Conservation (phyloP, 1,140 invertebrate species). For the Eupeodes corollae region DNA sequence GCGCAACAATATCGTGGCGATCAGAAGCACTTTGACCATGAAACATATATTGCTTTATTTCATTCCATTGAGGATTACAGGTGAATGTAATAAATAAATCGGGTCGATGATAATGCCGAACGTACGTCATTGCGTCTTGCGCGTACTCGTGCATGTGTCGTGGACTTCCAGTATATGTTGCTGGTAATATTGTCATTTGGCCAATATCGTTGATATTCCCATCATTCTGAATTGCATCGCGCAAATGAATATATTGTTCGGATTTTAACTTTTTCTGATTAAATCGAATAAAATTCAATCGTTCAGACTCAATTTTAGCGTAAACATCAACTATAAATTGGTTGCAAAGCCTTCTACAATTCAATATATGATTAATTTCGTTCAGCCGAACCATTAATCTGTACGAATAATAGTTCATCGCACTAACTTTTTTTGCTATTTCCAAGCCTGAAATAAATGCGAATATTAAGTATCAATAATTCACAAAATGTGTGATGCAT, state of each 20-base stretch:
- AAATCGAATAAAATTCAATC: no score
- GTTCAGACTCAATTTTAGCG: no score
- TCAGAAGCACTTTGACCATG: conserved; percentile 20
- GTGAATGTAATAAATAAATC: conserved; percentile 38
- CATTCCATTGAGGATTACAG: conserved; percentile 40
- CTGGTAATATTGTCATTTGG: conserved; percentile 24
- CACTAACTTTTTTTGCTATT: conserved; percentile 12
- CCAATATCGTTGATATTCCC: conserved; percentile 19
- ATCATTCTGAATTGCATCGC: conserved; percentile 23
- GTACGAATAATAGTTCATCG: conserved; percentile 22
- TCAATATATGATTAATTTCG: conserved; percentile 11
- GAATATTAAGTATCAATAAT: neutral
- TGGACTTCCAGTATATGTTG: conserved; percentile 31
- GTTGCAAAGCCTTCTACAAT: conserved; percentile 6
- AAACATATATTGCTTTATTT: conserved; percentile 25
- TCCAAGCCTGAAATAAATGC: neutral
- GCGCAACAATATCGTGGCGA: conserved; percentile 26
- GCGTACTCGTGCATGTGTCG: conserved; percentile 37
- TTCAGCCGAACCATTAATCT: conserved; percentile 13
- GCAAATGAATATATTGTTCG: conserved; percentile 38
- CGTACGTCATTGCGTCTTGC: conserved; percentile 37
- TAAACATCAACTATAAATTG: conserved; percentile 40
- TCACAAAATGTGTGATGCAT: no score
- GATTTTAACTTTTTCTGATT: no score
- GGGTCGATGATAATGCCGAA: conserved; percentile 30